Conservation (phyloP, 2,797 vertebrate species). For the Propithecus perrieri region DNA sequence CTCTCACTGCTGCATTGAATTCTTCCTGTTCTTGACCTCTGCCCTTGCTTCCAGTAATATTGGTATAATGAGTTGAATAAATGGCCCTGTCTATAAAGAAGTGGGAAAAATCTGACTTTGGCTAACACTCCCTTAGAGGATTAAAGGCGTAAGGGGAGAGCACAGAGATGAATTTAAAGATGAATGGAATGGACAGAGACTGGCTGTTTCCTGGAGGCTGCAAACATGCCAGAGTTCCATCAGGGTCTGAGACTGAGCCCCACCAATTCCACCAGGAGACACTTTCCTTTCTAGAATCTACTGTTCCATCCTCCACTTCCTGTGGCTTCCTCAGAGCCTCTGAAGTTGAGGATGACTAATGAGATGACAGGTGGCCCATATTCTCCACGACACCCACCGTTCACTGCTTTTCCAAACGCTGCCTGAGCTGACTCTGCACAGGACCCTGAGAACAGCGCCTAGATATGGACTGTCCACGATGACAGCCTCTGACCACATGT, state of each 20-base stretch:
- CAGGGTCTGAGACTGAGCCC: not conserved
- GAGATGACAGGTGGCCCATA: not conserved
- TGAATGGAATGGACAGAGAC: not conserved
- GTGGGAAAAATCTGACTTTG: not conserved
- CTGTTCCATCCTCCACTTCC: not conserved
- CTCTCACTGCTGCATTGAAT: not conserved
- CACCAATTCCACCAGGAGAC: not conserved
- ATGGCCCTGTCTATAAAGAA: slow-evolving; percentile 7
- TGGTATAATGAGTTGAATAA: slow-evolving; percentile 47
- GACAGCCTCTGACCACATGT: not conserved
- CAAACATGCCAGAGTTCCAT: not conserved
- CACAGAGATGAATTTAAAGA: not conserved
- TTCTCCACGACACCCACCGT: not conserved
- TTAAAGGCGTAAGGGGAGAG: not conserved
- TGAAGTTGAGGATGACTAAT: not conserved
- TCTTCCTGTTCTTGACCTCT: slow-evolving; percentile 55
- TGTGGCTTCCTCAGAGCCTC: not conserved
- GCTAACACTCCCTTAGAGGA: not conserved
- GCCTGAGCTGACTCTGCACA: not conserved
- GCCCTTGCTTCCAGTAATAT: slow-evolving; percentile 23
- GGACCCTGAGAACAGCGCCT: not conserved
- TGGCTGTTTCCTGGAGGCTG: not conserved
- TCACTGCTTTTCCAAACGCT: not conserved
- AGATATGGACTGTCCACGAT: not conserved
- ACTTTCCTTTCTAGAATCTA: not conserved